These are phyloP conservation scores for Argopecten irradians DNA, from an alignment of 1,140 invertebrate genomes.

Conservation along the genomic window DNA sequence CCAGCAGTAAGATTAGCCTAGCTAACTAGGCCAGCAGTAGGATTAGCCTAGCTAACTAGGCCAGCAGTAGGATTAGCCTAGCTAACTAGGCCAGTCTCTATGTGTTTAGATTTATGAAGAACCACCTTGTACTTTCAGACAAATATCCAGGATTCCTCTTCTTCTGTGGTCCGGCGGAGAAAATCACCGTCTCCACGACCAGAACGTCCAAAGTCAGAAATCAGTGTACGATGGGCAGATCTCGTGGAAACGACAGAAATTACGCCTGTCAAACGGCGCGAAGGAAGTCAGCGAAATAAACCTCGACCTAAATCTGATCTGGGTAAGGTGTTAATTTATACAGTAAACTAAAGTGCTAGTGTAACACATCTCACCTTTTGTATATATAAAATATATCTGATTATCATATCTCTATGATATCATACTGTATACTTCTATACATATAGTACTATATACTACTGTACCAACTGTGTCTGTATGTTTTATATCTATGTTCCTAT, in stretches of 20 bases:
- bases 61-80: too few species aligned
- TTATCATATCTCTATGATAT: neutral
- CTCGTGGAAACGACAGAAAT: conserved; percentile 55
- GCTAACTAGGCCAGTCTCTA: too few species aligned
- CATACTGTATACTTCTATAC: neutral
- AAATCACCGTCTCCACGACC: conserved; percentile 64
- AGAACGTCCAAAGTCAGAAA: conserved; percentile 70
- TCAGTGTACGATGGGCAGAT: conserved; percentile 69
- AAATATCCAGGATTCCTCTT: conserved; percentile 36
- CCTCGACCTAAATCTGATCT: conserved; percentile 67
- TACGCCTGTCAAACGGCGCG: conserved; percentile 45
- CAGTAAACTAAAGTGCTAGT: too few species aligned
- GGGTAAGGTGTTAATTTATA: conserved; percentile 53
- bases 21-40: too few species aligned
- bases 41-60: too few species aligned
- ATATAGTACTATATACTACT: too few species aligned
- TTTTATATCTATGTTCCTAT: too few species aligned
- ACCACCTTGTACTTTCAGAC: conserved; percentile 41
- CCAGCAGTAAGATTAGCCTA: too few species aligned
- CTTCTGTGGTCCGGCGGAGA: conserved; percentile 56
- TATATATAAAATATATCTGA: neutral
- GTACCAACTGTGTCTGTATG: too few species aligned
- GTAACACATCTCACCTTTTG: too few species aligned
- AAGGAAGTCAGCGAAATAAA: conserved; percentile 26
- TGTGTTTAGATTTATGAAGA: neutral